Evolutionary conservation across 2,113 vertebrate species (phyloP), one percentile per base, ranked within the genome.

Genomic region (Dasyornis broadbenti): DNA sequence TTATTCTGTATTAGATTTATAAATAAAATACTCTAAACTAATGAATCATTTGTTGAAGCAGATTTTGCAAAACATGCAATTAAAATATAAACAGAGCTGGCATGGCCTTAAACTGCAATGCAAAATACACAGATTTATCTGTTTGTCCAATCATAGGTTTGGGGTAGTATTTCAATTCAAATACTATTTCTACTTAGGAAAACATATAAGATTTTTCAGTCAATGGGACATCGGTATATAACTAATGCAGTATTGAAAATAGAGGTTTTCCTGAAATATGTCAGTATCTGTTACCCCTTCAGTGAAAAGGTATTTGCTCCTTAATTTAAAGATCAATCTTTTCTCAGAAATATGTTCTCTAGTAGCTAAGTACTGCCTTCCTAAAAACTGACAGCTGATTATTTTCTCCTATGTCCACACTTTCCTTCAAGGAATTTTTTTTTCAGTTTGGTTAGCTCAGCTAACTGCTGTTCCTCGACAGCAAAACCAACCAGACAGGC

Each of bases 151-250:
- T 52, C 24, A 26, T 2, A 69, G 47, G 11, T 3, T 86, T 81
- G 11, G 33, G 50, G 21, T 6, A 79, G 50, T 33, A 52, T 54
- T 85, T 61, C 7, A 28, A 21, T 37, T 78, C 18, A 56, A 75
- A 72, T 33, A 17, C 14, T 6, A 37, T 47, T 66, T 75, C 26
- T 35, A 59, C 26, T 81, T 66, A 68, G 40, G 20, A 44, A 94
- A 59, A 70, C 1, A 0, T 12, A 9, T 19, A 42, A 22, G 19
- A 5, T 52, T 65, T 53, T 70, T 37, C 40, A 49, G 26, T 33
- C 86, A 53, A 35, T 12, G 23, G 70, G 42, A 45, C 0, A 0
- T 1, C 40, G 23, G 17, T 23, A 24, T 1, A 0, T 2, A 59
- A 10, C 35, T 57, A 71, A 90, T 2, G 11, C 33, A 56, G 9